Percentiles rank a stretch among this genome's conserved stretches.
These are phyloP conservation scores for Eupithecia dodoneata DNA, from an alignment of 2,888 invertebrate genomes.

Conservation along the genomic window DNA sequence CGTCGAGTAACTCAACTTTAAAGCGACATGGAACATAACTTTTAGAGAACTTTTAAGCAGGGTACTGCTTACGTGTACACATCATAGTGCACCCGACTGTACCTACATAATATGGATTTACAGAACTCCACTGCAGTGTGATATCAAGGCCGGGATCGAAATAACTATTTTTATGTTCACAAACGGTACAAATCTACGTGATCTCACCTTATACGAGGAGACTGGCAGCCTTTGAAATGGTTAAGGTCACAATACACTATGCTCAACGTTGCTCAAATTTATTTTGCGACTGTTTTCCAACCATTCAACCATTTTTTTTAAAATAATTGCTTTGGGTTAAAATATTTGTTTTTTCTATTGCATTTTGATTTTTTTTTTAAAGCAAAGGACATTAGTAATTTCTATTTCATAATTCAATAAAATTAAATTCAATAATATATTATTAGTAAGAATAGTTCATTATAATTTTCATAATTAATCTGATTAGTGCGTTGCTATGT, in stretches of 20 bases:
- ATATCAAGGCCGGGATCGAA: slow-evolving; percentile 51
- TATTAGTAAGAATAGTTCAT: not conserved
- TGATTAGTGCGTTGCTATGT: slow-evolving; percentile 36
- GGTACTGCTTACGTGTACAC: not conserved
- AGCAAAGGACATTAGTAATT: not conserved
- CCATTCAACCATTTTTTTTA: not conserved
- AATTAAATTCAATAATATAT: not conserved
- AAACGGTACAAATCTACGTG: slow-evolving; percentile 40
- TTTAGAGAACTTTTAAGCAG: no score
- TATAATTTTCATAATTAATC: not conserved
- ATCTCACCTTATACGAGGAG: slow-evolving; percentile 25
- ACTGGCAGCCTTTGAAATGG: not conserved
- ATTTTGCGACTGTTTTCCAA: not conserved
- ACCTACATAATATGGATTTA: slow-evolving; percentile 50
- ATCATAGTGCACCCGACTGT: slow-evolving; percentile 22
- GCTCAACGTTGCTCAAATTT: not conserved
- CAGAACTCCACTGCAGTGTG: slow-evolving; percentile 54
- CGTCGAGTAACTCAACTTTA: not conserved
- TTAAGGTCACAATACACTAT: not conserved
- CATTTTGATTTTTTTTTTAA: not conserved
- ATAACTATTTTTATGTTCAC: slow-evolving; percentile 48
- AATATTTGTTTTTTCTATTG: not conserved
- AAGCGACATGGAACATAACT: not conserved
- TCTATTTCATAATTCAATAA: not conserved
- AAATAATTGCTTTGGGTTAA: not conserved